Conservation (phyloP, 2,113 vertebrate species). For the Cephalopterus ornatus region DNA sequence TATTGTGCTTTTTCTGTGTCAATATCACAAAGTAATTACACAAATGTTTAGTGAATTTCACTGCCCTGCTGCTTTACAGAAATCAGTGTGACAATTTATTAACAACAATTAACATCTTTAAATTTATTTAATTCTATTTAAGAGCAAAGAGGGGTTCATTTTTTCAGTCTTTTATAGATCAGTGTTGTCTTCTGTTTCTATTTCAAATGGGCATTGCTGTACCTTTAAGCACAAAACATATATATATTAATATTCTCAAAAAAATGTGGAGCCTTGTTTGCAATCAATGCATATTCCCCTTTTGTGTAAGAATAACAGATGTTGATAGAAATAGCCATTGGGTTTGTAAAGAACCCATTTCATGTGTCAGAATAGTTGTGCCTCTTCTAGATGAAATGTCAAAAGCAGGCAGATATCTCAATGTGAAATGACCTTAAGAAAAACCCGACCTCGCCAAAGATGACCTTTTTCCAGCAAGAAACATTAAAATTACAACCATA, state of each 20-base stretch:
- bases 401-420: constrained; percentile 72
- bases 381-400: constrained; percentile 72
- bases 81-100: neutral
- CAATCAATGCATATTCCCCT: constrained; percentile 66
- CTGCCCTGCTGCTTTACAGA: constrained; percentile 9
- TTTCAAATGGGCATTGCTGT: neutral
- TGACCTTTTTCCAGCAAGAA: constrained; percentile 75
- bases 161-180: neutral
- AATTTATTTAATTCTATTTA: neutral
- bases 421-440: constrained; percentile 78
- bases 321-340: constrained; percentile 75
- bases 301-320: constrained; percentile 70
- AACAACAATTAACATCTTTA: neutral
- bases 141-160: neutral
- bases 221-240: constrained; percentile 58
- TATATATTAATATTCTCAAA: constrained; percentile 42
- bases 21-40: constrained; percentile 18
- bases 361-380: constrained; percentile 75
- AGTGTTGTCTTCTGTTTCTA: neutral
- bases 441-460: constrained; percentile 71
- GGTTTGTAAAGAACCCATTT: constrained; percentile 76
- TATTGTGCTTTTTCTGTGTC: constrained; percentile 1
- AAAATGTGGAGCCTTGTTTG: constrained; percentile 39
- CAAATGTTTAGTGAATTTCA: constrained; percentile 16
- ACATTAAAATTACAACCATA: constrained; percentile 74